Percentiles rank a stretch among this genome's conserved stretches.
phyloP scores from a whole-genome alignment of 2,888 invertebrate genomes.

The Hedya salicella region DNA sequence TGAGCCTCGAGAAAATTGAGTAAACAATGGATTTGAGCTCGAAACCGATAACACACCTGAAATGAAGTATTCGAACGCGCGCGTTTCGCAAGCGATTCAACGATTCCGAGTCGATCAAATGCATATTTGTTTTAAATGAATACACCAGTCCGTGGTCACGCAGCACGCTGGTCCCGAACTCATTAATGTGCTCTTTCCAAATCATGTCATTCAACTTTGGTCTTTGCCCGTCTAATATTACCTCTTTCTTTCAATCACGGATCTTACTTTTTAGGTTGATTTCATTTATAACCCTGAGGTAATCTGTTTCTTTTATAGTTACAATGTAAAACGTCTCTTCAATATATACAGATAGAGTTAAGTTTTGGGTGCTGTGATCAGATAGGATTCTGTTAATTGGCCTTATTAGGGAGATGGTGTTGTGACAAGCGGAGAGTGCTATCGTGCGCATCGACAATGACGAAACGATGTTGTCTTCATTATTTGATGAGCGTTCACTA shows the following conservation, averaged over 20 bases:
- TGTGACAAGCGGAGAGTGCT: slow-evolving; percentile 84
- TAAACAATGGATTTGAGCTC: slow-evolving; percentile 60
- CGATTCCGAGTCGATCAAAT: slow-evolving; percentile 40
- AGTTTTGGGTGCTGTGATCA: slow-evolving; percentile 59
- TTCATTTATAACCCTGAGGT: slow-evolving; percentile 60
- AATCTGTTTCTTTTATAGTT: slow-evolving; percentile 52
- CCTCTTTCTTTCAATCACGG: slow-evolving; percentile 76
- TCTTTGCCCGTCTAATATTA: slow-evolving; percentile 74
- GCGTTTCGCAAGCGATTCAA: slow-evolving; percentile 29
- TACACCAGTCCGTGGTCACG: slow-evolving; percentile 58
- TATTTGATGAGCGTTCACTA: slow-evolving; percentile 84
- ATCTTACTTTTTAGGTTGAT: slow-evolving; percentile 65
- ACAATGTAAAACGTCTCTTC: slow-evolving; percentile 58
- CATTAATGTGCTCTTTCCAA: slow-evolving; percentile 66
- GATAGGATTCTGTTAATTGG: slow-evolving; percentile 81
- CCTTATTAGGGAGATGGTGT: slow-evolving; percentile 84
- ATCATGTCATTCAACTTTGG: slow-evolving; percentile 81
- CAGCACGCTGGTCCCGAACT: slow-evolving; percentile 68
- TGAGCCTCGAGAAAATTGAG: slow-evolving; percentile 63
- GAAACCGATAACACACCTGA: slow-evolving; percentile 51
- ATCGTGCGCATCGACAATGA: slow-evolving; percentile 85
- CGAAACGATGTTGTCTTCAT: slow-evolving; percentile 85
- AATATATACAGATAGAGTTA: slow-evolving; percentile 60
- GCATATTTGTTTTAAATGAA: slow-evolving; percentile 44
- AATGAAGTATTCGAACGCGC: slow-evolving; percentile 32